Conservation (phyloP, 2,113 vertebrate species). For the Rostratula benghalensis region DNA sequence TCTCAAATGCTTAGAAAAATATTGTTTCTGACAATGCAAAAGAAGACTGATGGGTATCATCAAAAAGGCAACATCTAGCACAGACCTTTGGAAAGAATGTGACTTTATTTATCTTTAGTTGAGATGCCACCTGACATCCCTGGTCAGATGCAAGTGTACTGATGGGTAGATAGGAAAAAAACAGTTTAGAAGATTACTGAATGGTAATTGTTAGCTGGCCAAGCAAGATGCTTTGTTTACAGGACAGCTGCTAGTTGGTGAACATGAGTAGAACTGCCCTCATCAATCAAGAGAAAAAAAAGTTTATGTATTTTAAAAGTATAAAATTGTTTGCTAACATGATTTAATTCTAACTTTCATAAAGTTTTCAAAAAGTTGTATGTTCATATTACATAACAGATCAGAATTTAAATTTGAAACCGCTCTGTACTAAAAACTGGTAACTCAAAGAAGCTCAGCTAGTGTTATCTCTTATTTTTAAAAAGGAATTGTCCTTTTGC, state of each 20-base stretch:
- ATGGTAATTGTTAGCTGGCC: not conserved
- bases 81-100: not conserved
- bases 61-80: not conserved
- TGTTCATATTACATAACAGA: not conserved
- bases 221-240: not conserved
- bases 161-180: not conserved
- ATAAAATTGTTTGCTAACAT: not conserved
- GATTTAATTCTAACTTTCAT: not conserved
- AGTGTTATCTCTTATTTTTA: not conserved
- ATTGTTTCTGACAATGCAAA: not conserved
- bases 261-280: not conserved
- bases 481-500: not conserved
- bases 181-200: not conserved
- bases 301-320: not conserved
- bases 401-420: not conserved
- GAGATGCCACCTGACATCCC: not conserved
- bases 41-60: not conserved
- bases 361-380: not conserved
- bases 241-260: not conserved
- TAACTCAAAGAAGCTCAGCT: not conserved
- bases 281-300: not conserved
- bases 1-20: not conserved
- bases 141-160: not conserved
- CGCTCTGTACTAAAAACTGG: not conserved
- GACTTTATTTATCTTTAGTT: not conserved